Base-by-base conservation (phyloP, 2,888 invertebrate genomes). In the Luperina testacea region DNA sequence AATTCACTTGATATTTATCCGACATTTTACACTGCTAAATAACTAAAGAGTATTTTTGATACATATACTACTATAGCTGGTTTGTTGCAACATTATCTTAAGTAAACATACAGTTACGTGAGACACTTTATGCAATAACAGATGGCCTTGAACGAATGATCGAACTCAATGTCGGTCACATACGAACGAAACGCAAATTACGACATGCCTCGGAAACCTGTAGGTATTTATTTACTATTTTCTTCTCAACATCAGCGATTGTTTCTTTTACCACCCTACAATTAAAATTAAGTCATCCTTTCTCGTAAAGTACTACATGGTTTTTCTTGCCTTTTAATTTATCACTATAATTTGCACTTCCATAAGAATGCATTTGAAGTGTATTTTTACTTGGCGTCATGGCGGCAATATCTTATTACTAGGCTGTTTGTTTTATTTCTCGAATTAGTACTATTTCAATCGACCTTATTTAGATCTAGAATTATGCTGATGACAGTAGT, bases 131-230 rank as follows among this genome's bases (percentile, higher is more conserved):
- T 91, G 92, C 89, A 92, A 93, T 92, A 92, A 91, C 89, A 90
- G 87, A 92, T 93, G 94, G 92, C 94, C 94, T 95, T 95, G 94
- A 93, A 93, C 90, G 88, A 88, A 89, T 91, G 90, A 93, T 92
- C 89, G 88, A 90, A 91, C 87, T 92, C 92, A 92, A 93, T 92
- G 93, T 91, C 93, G 92, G 92, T 90, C 91, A 90, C 90, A 91
- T 90, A 90, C 89, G 90, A 83, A 87, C 84, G 87, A 83, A 85
- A 87, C 78, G 89, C 91, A 92, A 92, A 94, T 93, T 92, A 92
- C 92, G 81, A 90, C 90, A 86, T 65, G 73, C 59, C 90, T 90
- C 90, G 89, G 87, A 91, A 93, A 93, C 93, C 91, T 87, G 92
- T 91, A n/a, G n/a, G n/a, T n/a, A 90, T 89, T 86, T 72, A 83